Evolutionary conservation across 1,140 invertebrate genomes (phyloP).

Genomic region (Calliopsis andreniformis): DNA sequence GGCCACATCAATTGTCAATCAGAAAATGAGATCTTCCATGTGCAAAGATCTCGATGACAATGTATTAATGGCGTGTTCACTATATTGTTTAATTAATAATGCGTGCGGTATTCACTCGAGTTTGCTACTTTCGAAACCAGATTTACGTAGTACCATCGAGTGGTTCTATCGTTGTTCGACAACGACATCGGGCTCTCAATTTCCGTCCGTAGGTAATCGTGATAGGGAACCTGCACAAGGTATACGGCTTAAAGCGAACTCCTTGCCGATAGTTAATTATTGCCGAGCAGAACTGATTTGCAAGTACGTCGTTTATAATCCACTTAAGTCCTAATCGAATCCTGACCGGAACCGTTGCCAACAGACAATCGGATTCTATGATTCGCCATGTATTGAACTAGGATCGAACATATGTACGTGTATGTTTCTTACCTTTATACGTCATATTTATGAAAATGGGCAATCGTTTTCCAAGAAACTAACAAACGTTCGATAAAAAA

Average conservation of each 20-base stretch:
- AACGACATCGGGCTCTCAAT: constrained; percentile 48
- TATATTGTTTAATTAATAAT: constrained; percentile 60
- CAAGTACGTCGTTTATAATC: constrained; percentile 69
- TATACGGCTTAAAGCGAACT: constrained; percentile 62
- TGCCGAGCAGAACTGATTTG: constrained; percentile 65
- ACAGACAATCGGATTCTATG: constrained; percentile 50
- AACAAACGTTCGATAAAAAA: neutral
- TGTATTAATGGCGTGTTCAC: neutral
- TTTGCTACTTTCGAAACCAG: constrained; percentile 45
- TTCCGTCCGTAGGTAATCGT: constrained; percentile 48
- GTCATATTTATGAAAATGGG: neutral
- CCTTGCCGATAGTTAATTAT: constrained; percentile 68
- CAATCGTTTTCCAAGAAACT: neutral
- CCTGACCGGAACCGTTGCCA: constrained; percentile 45
- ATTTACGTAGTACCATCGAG: constrained; percentile 49
- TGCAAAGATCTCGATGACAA: neutral
- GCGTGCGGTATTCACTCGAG: constrained; percentile 11
- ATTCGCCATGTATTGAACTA: constrained; percentile 36
- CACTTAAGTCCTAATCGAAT: constrained; percentile 67
- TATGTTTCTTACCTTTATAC: constrained; percentile 42
- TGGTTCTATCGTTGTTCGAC: constrained; percentile 37
- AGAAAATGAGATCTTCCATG: neutral
- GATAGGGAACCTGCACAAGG: constrained; percentile 44
- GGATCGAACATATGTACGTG: constrained; percentile 24
- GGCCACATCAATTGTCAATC: neutral